A percentile compares a stretch with the other conserved stretches of the same genome.
Conservation (phyloP, 2,888 invertebrate species). For the Lasioglossum figueresi region DNA sequence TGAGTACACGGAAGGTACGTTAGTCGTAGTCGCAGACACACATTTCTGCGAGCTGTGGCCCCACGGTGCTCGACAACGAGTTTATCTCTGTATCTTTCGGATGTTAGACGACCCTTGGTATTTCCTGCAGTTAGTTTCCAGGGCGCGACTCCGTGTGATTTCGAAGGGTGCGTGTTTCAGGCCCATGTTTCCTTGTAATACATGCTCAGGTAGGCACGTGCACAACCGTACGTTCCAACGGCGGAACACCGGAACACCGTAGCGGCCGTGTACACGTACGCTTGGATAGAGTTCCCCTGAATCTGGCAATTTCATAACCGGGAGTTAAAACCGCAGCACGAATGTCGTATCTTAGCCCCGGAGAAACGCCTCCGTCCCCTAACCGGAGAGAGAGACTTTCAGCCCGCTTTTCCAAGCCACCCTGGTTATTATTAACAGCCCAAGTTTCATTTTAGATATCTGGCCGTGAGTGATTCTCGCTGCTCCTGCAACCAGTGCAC, state of each 20-base stretch:
- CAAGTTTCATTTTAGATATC: constrained; percentile 74
- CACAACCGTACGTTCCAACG: constrained; percentile 47
- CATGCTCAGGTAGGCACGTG: constrained; percentile 59
- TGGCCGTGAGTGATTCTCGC: constrained; percentile 5
- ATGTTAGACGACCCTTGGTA: constrained; percentile 66
- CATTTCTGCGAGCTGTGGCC: constrained; percentile 40
- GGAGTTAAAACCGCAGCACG: constrained; percentile 83
- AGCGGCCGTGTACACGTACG: constrained; percentile 39
- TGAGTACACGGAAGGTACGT: constrained; percentile 26
- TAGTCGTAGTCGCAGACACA: constrained; percentile 33
- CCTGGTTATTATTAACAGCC: constrained; percentile 82
- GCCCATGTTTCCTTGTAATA: constrained; percentile 60
- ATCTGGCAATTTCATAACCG: constrained; percentile 82
- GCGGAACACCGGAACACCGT: constrained; percentile 3
- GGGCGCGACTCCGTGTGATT: constrained; percentile 63
- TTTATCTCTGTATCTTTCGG: constrained; percentile 66
- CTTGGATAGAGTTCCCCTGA: constrained; percentile 71
- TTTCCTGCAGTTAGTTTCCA: constrained; percentile 65
- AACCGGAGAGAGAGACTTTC: constrained; percentile 46
- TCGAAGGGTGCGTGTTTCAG: constrained; percentile 67
- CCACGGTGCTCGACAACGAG: constrained; percentile 45
- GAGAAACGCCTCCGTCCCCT: constrained; percentile 38
- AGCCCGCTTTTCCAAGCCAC: constrained; percentile 61
- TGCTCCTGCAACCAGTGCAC: background rate
- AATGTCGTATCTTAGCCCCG: constrained; percentile 82